Conservation (phyloP, 2,797 vertebrate genomes). For the Simalia tracyae region DNA sequence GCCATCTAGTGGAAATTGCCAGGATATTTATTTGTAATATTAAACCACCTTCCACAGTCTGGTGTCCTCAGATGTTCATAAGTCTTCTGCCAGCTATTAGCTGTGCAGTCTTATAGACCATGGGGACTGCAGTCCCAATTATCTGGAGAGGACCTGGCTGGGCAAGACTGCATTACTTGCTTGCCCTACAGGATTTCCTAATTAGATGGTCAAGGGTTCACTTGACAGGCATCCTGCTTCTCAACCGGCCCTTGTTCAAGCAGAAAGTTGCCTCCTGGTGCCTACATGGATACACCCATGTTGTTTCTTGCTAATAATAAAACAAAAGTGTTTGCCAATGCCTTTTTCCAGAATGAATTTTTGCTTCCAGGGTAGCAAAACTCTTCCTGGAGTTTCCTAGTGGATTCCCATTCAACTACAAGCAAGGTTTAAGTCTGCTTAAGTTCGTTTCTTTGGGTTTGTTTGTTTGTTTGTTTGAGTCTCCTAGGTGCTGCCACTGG, state of each 20-base stretch:
- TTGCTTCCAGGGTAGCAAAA: background rate
- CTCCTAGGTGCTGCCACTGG: background rate
- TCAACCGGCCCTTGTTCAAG: background rate
- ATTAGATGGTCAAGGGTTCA: background rate
- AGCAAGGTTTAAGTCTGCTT: background rate
- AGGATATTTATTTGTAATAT: background rate
- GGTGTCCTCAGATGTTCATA: background rate
- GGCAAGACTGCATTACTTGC: background rate
- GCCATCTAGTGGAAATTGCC: slow-evolving; percentile 68
- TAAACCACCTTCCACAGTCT: background rate
- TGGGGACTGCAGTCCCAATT: background rate
- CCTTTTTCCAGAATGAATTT: background rate
- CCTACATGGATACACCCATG: background rate
- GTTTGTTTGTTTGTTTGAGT: too few relatives aligned
- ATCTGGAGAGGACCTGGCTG: background rate
- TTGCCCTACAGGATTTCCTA: background rate
- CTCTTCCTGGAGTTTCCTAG: background rate
- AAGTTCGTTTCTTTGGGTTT: background rate
- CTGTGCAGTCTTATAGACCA: background rate
- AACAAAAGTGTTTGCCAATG: background rate
- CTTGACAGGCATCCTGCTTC: background rate
- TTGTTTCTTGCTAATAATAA: background rate
- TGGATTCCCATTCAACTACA: background rate
- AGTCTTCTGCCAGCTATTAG: background rate
- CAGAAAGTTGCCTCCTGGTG: background rate